Base-by-base conservation (phyloP, 2,113 vertebrate species). In the Trogon surrucura region DNA sequence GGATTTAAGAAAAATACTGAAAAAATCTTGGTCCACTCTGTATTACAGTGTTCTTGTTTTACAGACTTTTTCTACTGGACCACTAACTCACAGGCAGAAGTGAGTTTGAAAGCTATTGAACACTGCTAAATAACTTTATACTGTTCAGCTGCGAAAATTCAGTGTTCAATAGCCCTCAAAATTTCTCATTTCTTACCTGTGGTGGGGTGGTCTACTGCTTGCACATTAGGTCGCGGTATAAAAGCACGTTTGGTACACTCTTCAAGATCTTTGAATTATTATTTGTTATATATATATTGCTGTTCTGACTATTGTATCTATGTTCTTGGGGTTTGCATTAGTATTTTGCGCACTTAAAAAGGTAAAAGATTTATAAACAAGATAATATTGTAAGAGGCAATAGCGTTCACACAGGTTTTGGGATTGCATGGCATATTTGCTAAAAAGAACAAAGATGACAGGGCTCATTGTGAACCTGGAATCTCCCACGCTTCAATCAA, bases 111-210 rank as follows among this genome's bases (percentile, higher is more conserved):
- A 90, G 70, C 77, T 95, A 56, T 91, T 89, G 89, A 85, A 26
- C 84, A 65, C 44, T 91, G 64, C 92, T 96, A 93, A 91, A 96
- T 95, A 97, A 94, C 88, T 88, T 94, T 81, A 53, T 96, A 66
- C 78, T 89, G 32, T 96, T 97, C 85, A 53, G 10, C 94, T 97
- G 89, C 23, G 86, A 97, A 97, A 97, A 97, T 97, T 93, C 94
- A 94, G 94, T 98, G 97, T 96, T 98, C 97, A 98, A 85, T 98
- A 98, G 97, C 97, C 98, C 97, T 98, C 97, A 97, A 97, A 98
- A 98, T 98, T 98, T 98, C 97, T 98, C 97, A 98, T 98, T 98
- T 98, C 97, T 97, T 98, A 93, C 97, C 98, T 97, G 97, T 97
- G 97, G 98, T 97, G 97, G 97, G 73, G 74, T 92, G 26, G 86